These are phyloP conservation scores for Orchesella flavescens DNA, from an alignment of 2,888 invertebrate genomes.

Conservation along the genomic window DNA sequence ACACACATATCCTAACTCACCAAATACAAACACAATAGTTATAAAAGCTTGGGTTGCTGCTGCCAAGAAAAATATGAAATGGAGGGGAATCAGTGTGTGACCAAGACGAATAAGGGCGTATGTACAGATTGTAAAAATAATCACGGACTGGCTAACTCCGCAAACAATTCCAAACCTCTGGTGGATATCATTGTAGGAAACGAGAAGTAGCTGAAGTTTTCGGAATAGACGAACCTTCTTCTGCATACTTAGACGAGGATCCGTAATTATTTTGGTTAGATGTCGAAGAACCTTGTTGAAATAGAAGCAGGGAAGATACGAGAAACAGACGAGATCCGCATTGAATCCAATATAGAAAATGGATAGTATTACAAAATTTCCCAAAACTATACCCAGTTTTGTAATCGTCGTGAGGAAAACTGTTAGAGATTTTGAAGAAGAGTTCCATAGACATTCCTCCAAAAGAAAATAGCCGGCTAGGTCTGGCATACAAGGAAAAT, in stretches of 20 bases:
- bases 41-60: background rate
- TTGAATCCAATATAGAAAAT: constrained; percentile 1
- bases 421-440: background rate
- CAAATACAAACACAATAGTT: background rate
- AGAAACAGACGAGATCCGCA: constrained; percentile 2
- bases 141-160: background rate
- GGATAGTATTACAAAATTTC: background rate
- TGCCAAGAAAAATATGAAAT: background rate
- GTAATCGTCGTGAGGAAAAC: background rate
- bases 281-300: background rate
- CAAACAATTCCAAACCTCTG: background rate
- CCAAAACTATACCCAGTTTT: background rate
- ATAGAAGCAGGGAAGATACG: background rate
- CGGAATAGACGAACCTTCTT: background rate
- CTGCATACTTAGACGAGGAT: background rate
- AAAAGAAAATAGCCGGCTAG: background rate
- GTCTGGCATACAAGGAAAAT: background rate
- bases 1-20: background rate
- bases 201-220: background rate
- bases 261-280: no score
- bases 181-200: constrained; percentile 3
- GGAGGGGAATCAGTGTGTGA: background rate
- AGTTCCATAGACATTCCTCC: background rate
- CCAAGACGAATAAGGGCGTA: background rate
- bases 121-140: background rate